Evolutionary conservation across 2,113 vertebrate genomes (phyloP).

Genomic region (Rhineura floridana): DNA sequence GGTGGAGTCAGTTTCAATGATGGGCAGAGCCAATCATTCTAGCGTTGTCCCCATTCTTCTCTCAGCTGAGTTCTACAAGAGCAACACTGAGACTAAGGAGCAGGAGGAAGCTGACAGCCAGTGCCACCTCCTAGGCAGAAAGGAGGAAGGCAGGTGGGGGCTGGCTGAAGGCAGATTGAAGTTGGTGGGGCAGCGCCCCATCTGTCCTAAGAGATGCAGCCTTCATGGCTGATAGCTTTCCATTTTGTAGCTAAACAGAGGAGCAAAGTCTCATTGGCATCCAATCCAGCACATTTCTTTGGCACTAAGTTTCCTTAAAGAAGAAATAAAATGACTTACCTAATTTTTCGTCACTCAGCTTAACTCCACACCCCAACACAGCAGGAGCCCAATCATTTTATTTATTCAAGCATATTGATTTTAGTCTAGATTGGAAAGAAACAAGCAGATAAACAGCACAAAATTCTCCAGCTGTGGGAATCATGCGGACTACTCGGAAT

Average conservation of each 20-base stretch:
- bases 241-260: conserved; percentile 10
- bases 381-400: conserved; percentile 62
- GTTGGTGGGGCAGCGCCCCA: too few relatives aligned
- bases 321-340: conserved; percentile 59
- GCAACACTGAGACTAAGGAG: too few relatives aligned
- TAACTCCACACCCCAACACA: conserved; percentile 50
- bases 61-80: too few relatives aligned
- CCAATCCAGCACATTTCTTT: not conserved
- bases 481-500: conserved; percentile 51
- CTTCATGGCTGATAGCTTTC: not conserved
- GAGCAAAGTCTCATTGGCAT: not conserved
- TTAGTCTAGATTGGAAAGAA: conserved; percentile 63
- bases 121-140: too few relatives aligned
- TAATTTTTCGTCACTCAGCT: conserved; percentile 62
- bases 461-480: conserved; percentile 67
- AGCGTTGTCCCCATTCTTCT: too few relatives aligned
- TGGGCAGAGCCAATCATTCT: too few relatives aligned
- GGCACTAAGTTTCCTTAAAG: conserved; percentile 47
- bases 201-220: too few relatives aligned
- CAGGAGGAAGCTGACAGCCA: too few relatives aligned
- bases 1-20: too few relatives aligned
- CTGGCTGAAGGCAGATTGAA: too few relatives aligned
- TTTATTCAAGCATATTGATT: conserved; percentile 72
- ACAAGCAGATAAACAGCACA: conserved; percentile 58
- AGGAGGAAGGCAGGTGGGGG: too few relatives aligned